Evolutionary conservation across 2,797 vertebrate species (phyloP).

Genomic region (Lutjanus campechanus): DNA sequence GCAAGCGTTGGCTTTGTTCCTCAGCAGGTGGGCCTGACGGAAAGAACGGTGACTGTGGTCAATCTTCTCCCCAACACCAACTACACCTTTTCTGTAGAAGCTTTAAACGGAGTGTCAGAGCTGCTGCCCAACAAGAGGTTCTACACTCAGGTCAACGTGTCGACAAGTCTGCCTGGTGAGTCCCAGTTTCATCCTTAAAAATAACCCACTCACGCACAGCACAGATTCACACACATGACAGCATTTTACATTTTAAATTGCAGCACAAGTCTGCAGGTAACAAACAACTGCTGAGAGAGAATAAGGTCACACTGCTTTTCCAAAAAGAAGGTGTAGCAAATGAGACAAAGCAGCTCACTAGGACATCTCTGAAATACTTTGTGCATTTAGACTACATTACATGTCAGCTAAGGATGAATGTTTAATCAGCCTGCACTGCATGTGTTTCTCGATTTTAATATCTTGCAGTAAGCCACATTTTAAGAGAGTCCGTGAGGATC

Average conservation of each 20-base stretch:
- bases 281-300: conserved; percentile 16
- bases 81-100: conserved; percentile 93
- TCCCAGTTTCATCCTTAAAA: background rate
- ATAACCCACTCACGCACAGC: background rate
- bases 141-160: conserved; percentile 91
- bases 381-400: conserved; percentile 3
- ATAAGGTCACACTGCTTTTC: conserved; percentile 28
- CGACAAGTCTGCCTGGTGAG: conserved; percentile 89
- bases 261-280: background rate
- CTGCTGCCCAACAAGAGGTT: conserved; percentile 86
- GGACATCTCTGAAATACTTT: background rate
- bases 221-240: background rate
- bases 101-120: conserved; percentile 92
- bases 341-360: background rate
- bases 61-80: conserved; percentile 92
- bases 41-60: conserved; percentile 90
- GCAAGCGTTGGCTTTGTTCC: conserved; percentile 91
- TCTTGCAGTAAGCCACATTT: background rate
- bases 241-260: background rate
- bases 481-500: background rate
- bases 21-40: conserved; percentile 91
- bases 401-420: background rate
- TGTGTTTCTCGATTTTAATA: conserved; percentile 1
- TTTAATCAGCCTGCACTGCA: conserved; percentile 14
- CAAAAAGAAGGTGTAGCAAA: background rate